Base-by-base conservation (phyloP, 2,797 vertebrate species). In the Epinephelus awoara region DNA sequence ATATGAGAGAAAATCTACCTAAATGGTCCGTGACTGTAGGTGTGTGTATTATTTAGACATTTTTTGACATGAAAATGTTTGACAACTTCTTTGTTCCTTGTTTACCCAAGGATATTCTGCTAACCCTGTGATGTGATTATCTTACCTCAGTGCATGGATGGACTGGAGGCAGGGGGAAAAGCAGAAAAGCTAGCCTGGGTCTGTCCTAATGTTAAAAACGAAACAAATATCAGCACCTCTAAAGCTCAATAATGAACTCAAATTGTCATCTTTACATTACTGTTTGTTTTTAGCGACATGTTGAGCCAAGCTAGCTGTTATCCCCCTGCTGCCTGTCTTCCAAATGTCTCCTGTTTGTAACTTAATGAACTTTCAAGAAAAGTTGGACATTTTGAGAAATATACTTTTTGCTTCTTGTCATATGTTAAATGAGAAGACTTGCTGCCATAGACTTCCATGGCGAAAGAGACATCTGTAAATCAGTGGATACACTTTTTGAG, bases 21-120 rank as follows among this genome's bases (percentile, higher is more conserved):
- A 18, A 42, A 21, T n/a, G 19, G 46, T 17, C 9, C 18, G 4
- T 21, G 38, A 38, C 61, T 49, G 44, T 1, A 44, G 19, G 11
- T 72, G 47, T 76, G 49, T 74, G 50, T 25, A 13, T 27, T 25
- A 13, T 27, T 46, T 50, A 6, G 34, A 34, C 34, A 34, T 34
- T 83, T 18, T 12, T 55, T 64, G 44, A 55, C 21, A 9, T 77
- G n/a, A 57, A 27, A 54, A 56, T 27, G 2, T 71, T 69, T 67
- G 6, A 21, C 52, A 52, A 21, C 27, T 29, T 51, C 4, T 44
- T 34, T 34, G 34, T 34, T 34, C 34, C 8, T 40, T 15, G 21
- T 49, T 65, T 4, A 2, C 64, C 38, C 11, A 4, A 73, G 57
- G 69, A 34, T 59, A 6, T 56, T 69, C 40, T 74, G 50, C 46